Conservation (phyloP, 2,888 invertebrate genomes). For the Leptopterna dolabrata region DNA sequence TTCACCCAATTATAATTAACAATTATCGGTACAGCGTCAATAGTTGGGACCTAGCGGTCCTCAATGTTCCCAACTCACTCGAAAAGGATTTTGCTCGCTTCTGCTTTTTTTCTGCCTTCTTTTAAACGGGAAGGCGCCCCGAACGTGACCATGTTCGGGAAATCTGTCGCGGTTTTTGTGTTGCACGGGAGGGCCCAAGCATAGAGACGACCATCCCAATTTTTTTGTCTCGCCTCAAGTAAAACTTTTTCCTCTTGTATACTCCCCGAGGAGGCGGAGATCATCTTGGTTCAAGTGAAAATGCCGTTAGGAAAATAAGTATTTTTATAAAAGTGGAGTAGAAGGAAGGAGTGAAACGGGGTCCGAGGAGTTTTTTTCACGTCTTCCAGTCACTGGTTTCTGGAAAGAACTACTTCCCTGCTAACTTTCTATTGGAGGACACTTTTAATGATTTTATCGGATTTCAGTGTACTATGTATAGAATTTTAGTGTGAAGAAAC, state of each 20-base stretch:
- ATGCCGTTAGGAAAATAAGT: conserved; percentile 40
- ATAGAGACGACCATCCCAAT: neutral
- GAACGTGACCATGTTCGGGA: neutral
- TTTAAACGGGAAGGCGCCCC: neutral
- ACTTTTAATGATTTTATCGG: no score
- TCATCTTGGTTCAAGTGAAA: conserved; percentile 10
- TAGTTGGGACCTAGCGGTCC: no score
- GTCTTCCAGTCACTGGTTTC: neutral
- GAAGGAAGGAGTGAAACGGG: conserved; percentile 18
- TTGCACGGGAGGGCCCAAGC: neutral
- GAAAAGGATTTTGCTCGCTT: no score
- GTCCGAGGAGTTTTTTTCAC: neutral
- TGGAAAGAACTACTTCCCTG: neutral
- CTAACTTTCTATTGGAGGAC: neutral
- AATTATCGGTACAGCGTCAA: no score
- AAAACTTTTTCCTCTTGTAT: neutral
- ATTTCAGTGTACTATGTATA: no score
- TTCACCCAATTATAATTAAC: no score
- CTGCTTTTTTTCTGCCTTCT: neutral
- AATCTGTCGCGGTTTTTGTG: neutral
- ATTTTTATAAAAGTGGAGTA: conserved; percentile 48
- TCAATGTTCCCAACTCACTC: no score
- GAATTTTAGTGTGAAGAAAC: no score
- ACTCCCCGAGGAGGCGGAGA: neutral
- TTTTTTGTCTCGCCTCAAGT: neutral